Conservation (phyloP, 1,140 invertebrate species). For the Dendroctonus ponderosae region DNA sequence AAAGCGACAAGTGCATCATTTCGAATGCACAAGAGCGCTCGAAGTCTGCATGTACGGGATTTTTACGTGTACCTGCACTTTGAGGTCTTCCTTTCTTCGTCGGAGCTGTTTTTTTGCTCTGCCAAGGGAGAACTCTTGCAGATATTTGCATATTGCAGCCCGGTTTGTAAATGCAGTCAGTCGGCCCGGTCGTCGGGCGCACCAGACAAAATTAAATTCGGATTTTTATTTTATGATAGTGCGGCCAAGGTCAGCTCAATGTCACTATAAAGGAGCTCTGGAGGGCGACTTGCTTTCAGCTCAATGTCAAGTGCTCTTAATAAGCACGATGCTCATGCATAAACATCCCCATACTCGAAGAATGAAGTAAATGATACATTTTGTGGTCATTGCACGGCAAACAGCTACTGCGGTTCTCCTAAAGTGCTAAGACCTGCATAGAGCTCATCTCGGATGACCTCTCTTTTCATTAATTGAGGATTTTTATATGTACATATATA, state of each 20-base stretch:
- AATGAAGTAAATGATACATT: too few species aligned
- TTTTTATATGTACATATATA: too few species aligned
- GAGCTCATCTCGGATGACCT: too few species aligned
- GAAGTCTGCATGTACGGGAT: neutral
- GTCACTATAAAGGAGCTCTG: slow-evolving; percentile 2
- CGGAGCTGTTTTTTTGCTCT: slow-evolving; percentile 1
- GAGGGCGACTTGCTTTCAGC: too few species aligned
- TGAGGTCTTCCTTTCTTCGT: slow-evolving; percentile 17
- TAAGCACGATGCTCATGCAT: too few species aligned
- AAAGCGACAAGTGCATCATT: too few species aligned
- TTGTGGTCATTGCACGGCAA: too few species aligned
- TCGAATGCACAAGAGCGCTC: slow-evolving; percentile 18
- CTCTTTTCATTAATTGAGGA: too few species aligned
- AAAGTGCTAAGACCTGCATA: too few species aligned
- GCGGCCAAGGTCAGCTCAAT: slow-evolving; percentile 16
- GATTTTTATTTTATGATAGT: slow-evolving; percentile 25
- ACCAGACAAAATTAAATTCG: slow-evolving; percentile 23
- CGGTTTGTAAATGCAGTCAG: slow-evolving; percentile 18
- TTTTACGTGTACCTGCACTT: slow-evolving; percentile 22
- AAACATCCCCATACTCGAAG: too few species aligned
- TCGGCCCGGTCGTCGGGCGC: slow-evolving; percentile 2
- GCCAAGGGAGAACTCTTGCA: slow-evolving; percentile 7
- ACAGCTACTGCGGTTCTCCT: too few species aligned
- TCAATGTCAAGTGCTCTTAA: too few species aligned
- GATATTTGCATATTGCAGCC: slow-evolving; percentile 27